Percentiles rank a stretch among this genome's conserved stretches.
Conservation (phyloP, 2,888 invertebrate species). For the Hololepta plana region DNA sequence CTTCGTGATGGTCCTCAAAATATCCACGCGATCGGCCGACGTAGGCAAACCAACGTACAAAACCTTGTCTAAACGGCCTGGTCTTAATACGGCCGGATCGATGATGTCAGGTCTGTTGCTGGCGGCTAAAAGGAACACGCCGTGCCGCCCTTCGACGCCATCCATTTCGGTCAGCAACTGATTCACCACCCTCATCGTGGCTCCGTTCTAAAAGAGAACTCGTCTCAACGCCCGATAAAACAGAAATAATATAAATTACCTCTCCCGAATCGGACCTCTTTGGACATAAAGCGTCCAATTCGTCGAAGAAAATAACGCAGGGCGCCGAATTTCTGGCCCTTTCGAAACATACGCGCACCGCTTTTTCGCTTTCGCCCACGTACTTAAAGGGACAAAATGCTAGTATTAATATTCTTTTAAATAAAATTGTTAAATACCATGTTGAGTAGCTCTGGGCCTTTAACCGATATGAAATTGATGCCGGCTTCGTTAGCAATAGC, state of each 20-base stretch:
- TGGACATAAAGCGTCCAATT: conserved; percentile 90
- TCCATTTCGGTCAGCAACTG: conserved; percentile 98
- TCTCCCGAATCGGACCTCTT: conserved; percentile 61
- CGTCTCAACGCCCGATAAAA: background rate
- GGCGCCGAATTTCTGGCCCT: conserved; percentile 89
- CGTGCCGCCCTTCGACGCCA: conserved; percentile 77
- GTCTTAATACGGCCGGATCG: conserved; percentile 80
- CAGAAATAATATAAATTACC: conserved; percentile 20
- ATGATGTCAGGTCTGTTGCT: conserved; percentile 94
- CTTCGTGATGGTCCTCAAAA: conserved; percentile 77
- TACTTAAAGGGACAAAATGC: conserved; percentile 38
- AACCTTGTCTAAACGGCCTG: conserved; percentile 79
- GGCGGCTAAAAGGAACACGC: conserved; percentile 90
- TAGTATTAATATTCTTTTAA: conserved; percentile 4
- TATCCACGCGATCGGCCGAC: conserved; percentile 63
- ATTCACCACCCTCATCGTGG: conserved; percentile 78
- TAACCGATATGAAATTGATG: conserved; percentile 96
- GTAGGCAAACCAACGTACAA: conserved; percentile 81
- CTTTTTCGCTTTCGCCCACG: conserved; percentile 95
- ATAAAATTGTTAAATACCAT: conserved; percentile 46
- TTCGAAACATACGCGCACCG: conserved; percentile 90
- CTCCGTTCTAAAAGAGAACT: conserved; percentile 34
- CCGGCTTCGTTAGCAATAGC: conserved; percentile 98
- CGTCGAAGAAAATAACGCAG: conserved; percentile 98
- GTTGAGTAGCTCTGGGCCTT: conserved; percentile 93